Evolutionary conservation across 2,113 vertebrate species (phyloP), one percentile per base, ranked within the genome.

Genomic region (Paratilapia polleni): DNA sequence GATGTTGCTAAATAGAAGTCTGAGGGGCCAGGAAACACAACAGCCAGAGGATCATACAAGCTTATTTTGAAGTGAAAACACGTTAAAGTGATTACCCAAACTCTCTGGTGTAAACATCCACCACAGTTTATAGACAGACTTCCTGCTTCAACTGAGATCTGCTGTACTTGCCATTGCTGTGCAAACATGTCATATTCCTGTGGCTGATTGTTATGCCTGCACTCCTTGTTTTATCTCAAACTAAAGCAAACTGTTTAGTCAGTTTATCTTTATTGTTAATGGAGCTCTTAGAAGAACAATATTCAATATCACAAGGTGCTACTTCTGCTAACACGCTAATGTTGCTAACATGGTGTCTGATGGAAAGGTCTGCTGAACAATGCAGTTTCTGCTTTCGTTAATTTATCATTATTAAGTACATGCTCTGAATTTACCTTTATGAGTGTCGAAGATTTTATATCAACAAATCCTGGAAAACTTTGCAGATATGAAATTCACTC

Each of bases 91-190:
- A 62, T 81, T n/a, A 68, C 20, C 31, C 4, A 38, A 61, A 73
- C 66, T n/a, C 36, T 36, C 57, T 3, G 59, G 5, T 66, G 77
- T 76, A 84, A 87, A 80, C 81, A 87, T 41, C 57, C 57, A 79
- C 38, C 68, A 56, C 17, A 62, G 81, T 76, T 83, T 76, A 80
- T 73, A 77, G n/a, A 57, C 54, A 4, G 41, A 56, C 63, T 58
- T 41, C 57, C 47, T 78, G 62, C 57, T 43, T 81, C 17, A 61
- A 6, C 59, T 54, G 31, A 19, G 68, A 52, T 64, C 31, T 54
- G 57, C 47, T 38, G 8, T 13, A 41, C 52, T 49, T 2, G 28
- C 58, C 20, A 14, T 63, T 19, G 10, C 22, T 56, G 73, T 56
- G 31, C 11, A 26, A 31, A 49, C 26, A 26, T 31, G 47, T 52